Base-by-base conservation (phyloP, 2,797 vertebrate genomes). In the Etheostoma nigrum region DNA sequence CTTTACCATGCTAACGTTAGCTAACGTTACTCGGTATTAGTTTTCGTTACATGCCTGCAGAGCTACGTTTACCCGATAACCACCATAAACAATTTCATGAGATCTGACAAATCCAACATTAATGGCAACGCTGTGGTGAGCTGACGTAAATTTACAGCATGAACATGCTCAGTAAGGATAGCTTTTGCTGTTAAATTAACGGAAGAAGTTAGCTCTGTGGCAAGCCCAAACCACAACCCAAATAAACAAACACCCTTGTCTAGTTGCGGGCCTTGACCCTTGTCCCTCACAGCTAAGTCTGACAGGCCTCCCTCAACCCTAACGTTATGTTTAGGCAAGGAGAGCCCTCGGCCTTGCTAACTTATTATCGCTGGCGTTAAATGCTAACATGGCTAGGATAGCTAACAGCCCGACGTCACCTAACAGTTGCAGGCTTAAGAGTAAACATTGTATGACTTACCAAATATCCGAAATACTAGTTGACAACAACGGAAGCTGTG, bases 191-290 rank as follows among this genome's bases (percentile, higher is more conserved):
- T 14, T 57, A 53, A 8, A 55, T 73, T 78, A 36, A 48, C 40
- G 27, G 7, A 9, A 33, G 68, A 80, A 47, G 57, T 62, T 71
- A 52, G 18, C 48, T 62, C 6, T 23, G 40, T 68, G 10, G 25
- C 11, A 58, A 53, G 18, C 53, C 33, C 42, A 71, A 14, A 69
- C 52, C 67, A 67, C 59, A 76, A 75, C 74, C 65, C 72, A 88
- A 87, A 93, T 84, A 93, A 91, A 93, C 89, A 91, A 84, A 76
- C 87, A 86, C 72, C 68, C 62, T 70, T 80, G 55, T 61, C 71
- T 81, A 52, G 66, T 67, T 64, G 73, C 48, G 81, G 92, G 91
- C 93, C 91, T 86, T 90, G 89, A 92, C 89, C 91, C 91, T 89
- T 89, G 86, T 93, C 85, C 88, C 83, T 79, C 62, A 67, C 60